phyloP scores from a whole-genome alignment of 2,888 invertebrate species.

The Drosophila rubida region DNA sequence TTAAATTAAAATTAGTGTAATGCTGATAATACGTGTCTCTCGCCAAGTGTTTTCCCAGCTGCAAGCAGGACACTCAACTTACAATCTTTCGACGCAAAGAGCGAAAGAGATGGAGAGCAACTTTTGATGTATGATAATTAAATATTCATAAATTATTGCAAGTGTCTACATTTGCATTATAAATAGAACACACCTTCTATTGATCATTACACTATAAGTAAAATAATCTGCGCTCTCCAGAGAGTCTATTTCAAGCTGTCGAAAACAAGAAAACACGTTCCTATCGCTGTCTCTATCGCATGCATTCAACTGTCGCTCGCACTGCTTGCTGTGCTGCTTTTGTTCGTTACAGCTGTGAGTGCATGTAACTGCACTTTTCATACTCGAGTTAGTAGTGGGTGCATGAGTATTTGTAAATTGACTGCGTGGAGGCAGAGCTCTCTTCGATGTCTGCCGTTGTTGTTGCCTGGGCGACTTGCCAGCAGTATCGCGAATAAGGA shows the following conservation, averaged over 20 bases:
- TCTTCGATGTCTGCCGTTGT: no score
- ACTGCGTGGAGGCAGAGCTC: no score
- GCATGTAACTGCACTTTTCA: background rate
- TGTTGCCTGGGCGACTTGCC: slow-evolving; percentile 19
- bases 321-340: background rate
- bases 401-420: no score
- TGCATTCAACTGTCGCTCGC: slow-evolving; percentile 6
- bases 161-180: background rate
- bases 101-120: background rate
- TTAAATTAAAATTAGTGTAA: slow-evolving; percentile 43
- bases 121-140: background rate
- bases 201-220: background rate
- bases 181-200: background rate
- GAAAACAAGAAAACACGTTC: slow-evolving; percentile 3
- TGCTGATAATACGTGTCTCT: slow-evolving; percentile 14
- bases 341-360: background rate
- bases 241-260: background rate
- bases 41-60: slow-evolving; percentile 5
- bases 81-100: background rate
- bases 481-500: background rate
- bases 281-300: slow-evolving; percentile 10
- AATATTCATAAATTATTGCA: slow-evolving; percentile 3
- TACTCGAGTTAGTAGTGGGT: background rate
- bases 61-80: slow-evolving; percentile 1
- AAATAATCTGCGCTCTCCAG: background rate